Percentiles rank a stretch among this genome's conserved stretches.
phyloP scores from a whole-genome alignment of 2,113 vertebrate species.

The Oxyruncus cristatus region DNA sequence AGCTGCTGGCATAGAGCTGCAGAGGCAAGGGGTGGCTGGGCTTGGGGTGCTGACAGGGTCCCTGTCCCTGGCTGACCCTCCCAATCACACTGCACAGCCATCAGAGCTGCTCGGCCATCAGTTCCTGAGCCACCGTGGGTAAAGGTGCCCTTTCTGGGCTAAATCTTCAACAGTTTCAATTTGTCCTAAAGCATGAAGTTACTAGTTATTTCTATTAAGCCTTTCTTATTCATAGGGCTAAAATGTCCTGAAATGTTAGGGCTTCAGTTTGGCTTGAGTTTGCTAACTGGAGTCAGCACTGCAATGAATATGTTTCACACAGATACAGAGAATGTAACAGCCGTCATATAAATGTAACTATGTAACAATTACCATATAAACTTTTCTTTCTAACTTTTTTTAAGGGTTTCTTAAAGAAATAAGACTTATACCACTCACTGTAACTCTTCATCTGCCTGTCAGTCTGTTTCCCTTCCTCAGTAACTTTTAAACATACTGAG shows the following conservation, averaged over 20 bases:
- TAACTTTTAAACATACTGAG: neutral
- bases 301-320: neutral
- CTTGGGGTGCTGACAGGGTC: neutral
- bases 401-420: neutral
- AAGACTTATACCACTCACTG: neutral
- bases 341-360: neutral
- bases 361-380: neutral
- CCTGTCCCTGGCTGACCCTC: neutral
- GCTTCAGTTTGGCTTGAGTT: neutral
- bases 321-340: neutral
- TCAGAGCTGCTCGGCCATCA: neutral
- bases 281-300: neutral
- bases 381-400: neutral
- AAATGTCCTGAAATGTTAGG: neutral
- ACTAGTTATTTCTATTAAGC: neutral
- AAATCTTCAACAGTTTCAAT: neutral
- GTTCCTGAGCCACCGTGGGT: neutral
- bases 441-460: neutral
- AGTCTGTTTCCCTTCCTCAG: neutral
- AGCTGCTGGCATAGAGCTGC: neutral
- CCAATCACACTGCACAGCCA: neutral
- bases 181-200: neutral
- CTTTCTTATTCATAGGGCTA: neutral
- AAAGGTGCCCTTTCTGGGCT: neutral
- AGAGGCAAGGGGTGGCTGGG: neutral